Evolutionary conservation across 1,140 invertebrate species (phyloP).

Genomic region (Lepidurus couesii): DNA sequence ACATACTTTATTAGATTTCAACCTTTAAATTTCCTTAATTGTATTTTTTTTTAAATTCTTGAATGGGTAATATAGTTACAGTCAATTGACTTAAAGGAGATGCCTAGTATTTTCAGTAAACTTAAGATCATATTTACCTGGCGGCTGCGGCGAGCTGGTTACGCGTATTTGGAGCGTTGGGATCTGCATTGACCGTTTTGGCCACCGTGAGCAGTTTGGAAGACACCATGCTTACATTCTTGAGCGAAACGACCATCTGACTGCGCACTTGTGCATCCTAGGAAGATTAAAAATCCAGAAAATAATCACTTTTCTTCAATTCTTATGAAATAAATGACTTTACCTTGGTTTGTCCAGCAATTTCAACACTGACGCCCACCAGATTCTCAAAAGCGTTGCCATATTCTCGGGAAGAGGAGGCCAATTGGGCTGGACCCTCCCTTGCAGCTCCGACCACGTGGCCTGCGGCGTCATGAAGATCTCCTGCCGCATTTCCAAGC

Average conservation of each 20-base stretch:
- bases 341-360: conserved; percentile 67
- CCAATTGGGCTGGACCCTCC: conserved; percentile 59
- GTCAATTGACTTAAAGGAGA: not conserved
- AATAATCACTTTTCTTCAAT: conserved; percentile 24
- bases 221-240: conserved; percentile 79
- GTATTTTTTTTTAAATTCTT: not conserved
- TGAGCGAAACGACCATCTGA: conserved; percentile 77
- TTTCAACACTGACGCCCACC: conserved; percentile 68
- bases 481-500: conserved; percentile 70
- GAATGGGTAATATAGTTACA: conserved; percentile 21
- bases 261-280: conserved; percentile 61
- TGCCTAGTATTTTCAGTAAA: not conserved
- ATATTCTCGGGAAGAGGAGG: conserved; percentile 67
- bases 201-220: conserved; percentile 79
- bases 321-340: conserved; percentile 24
- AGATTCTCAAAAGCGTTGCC: conserved; percentile 70
- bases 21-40: not conserved
- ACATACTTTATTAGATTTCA: conserved; percentile 34
- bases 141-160: conserved; percentile 81
- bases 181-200: conserved; percentile 82
- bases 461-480: conserved; percentile 73
- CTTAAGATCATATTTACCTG: conserved; percentile 35
- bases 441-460: conserved; percentile 66
- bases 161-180: conserved; percentile 80
- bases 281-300: conserved; percentile 33